phyloP scores from a whole-genome alignment of 2,113 vertebrate genomes.

The Trematocara zebra region DNA sequence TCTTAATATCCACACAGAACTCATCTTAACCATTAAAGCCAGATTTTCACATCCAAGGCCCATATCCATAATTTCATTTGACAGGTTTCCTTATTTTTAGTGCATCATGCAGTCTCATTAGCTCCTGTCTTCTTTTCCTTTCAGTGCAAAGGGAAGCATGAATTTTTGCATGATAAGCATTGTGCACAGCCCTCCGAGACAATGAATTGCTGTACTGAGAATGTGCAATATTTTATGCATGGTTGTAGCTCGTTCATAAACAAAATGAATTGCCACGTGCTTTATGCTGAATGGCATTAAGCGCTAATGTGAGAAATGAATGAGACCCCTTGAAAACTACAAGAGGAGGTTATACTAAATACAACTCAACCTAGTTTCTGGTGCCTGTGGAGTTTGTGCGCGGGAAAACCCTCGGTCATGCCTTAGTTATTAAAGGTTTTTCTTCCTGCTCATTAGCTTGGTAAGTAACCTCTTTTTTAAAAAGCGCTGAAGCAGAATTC shows the following conservation, averaged over 20 bases:
- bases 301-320: constrained; percentile 37
- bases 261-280: constrained; percentile 39
- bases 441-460: constrained; percentile 44
- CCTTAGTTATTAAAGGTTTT: constrained; percentile 24
- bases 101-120: constrained; percentile 16
- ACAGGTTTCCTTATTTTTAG: constrained; percentile 30
- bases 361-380: constrained; percentile 39
- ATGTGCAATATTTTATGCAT: constrained; percentile 63
- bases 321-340: constrained; percentile 42
- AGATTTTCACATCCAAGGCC: constrained; percentile 5
- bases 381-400: background rate
- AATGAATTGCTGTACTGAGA: constrained; percentile 40
- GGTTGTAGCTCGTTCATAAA: constrained; percentile 44
- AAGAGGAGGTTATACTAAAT: constrained; percentile 21
- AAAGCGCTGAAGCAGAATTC: constrained; percentile 33
- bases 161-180: constrained; percentile 69
- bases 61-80: constrained; percentile 44
- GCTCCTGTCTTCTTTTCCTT: background rate
- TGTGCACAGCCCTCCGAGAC: constrained; percentile 51
- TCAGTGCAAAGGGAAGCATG: constrained; percentile 51
- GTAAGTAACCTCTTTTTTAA: constrained; percentile 43
- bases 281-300: constrained; percentile 56
- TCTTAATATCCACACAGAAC: constrained; percentile 25
- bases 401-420: constrained; percentile 26
- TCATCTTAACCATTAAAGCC: constrained; percentile 7